phyloP scores from a whole-genome alignment of 2,888 invertebrate species.

The Aporophyla nigra region DNA sequence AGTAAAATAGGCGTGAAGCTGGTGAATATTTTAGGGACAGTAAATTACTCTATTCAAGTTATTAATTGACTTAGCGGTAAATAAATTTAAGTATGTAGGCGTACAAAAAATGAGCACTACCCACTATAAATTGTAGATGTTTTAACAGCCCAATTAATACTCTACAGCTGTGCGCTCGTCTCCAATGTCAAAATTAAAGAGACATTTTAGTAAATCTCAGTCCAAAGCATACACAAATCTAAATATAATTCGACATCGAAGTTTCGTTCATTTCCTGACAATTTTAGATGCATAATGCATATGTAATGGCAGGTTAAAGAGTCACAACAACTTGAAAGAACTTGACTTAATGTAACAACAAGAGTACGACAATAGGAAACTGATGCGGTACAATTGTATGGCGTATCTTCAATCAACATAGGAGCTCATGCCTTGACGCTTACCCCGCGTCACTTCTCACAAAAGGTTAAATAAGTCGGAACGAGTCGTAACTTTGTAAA shows the following conservation, averaged over 20 bases:
- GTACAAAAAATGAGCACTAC: constrained; percentile 18
- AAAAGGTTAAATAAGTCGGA: constrained; percentile 80
- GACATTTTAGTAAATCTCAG: constrained; percentile 41
- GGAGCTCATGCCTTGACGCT: constrained; percentile 52
- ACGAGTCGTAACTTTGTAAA: constrained; percentile 69
- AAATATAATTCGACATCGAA: constrained; percentile 50
- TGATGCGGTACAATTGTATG: constrained; percentile 62
- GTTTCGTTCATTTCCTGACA: constrained; percentile 24
- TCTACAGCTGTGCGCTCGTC: constrained; percentile 40
- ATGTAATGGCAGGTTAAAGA: constrained; percentile 42
- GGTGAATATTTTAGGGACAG: constrained; percentile 72
- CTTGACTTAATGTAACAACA: constrained; percentile 61
- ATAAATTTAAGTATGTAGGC: constrained; percentile 3
- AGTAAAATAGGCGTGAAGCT: constrained; percentile 78
- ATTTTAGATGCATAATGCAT: constrained; percentile 46
- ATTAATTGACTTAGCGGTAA: constrained; percentile 55
- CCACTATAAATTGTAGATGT: constrained; percentile 34
- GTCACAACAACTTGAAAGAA: constrained; percentile 29
- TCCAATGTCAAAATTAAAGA: constrained; percentile 39
- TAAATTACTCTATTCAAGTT: constrained; percentile 63
- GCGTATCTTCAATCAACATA: constrained; percentile 66
- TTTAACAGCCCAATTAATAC: constrained; percentile 49
- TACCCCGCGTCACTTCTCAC: constrained; percentile 68
- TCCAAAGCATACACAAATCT: constrained; percentile 50
- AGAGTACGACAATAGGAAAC: constrained; percentile 59